Evolutionary conservation across 2,113 vertebrate genomes (phyloP).

Genomic region (Cyanistes caeruleus): DNA sequence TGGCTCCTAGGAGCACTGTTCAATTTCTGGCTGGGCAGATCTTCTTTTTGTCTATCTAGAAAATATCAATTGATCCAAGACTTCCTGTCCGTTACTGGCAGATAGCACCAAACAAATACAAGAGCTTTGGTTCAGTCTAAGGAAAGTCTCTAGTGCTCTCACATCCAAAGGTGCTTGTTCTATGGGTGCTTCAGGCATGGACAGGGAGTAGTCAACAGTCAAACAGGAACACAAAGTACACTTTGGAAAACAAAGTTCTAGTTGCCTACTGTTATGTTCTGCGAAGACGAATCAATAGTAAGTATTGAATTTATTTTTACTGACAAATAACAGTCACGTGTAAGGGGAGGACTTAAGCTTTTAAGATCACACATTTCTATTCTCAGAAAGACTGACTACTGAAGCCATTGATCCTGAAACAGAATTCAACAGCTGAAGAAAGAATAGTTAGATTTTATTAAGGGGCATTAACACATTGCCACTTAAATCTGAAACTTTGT

Average conservation of each 20-base stretch:
- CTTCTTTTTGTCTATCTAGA: neutral
- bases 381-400: neutral
- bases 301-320: neutral
- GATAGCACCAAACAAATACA: neutral
- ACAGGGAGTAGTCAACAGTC: neutral
- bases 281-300: neutral
- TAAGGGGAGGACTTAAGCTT: neutral
- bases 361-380: neutral
- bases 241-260: neutral
- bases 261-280: neutral
- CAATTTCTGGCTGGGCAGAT: neutral
- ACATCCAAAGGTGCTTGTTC: neutral
- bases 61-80: neutral
- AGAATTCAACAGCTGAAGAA: neutral
- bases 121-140: neutral
- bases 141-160: neutral
- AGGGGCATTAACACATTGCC: neutral
- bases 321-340: neutral
- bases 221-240: neutral
- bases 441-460: neutral
- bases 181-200: neutral
- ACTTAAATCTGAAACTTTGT: neutral
- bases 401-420: neutral
- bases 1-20: neutral
- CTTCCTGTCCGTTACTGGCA: neutral